phyloP scores from a whole-genome alignment of 2,113 vertebrate genomes.

The Coptodon bakossiorum region DNA sequence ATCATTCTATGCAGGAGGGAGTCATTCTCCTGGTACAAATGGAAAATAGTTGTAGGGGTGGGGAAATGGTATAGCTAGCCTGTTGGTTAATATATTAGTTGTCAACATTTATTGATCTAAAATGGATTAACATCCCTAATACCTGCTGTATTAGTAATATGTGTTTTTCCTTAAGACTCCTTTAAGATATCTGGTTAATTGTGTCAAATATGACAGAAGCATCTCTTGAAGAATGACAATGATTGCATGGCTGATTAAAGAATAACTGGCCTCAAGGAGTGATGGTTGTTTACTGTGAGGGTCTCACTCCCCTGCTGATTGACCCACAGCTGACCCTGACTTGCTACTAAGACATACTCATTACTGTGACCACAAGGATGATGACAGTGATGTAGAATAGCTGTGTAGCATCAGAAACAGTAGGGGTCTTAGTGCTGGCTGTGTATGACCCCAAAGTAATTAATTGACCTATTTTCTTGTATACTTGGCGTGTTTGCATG shows the following conservation, averaged over 20 bases:
- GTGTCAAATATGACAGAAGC: neutral
- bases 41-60: neutral
- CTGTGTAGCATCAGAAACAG: slow-evolving; percentile 25
- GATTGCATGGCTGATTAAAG: neutral
- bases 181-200: neutral
- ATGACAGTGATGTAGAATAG: slow-evolving; percentile 17
- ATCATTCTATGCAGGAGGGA: neutral
- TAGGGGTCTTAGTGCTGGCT: slow-evolving; percentile 10
- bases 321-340: slow-evolving; percentile 36
- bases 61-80: neutral
- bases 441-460: slow-evolving; percentile 9
- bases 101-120: neutral
- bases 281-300: slow-evolving; percentile 3
- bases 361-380: slow-evolving; percentile 1
- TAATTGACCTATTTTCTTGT: slow-evolving; percentile 32
- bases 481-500: neutral
- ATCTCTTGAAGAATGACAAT: neutral
- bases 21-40: neutral
- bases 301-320: slow-evolving; percentile 31
- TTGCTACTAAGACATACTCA: slow-evolving; percentile 23
- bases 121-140: neutral
- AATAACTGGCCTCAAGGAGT: neutral
- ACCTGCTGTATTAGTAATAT: neutral
- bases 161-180: neutral
- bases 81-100: neutral